phyloP scores from a whole-genome alignment of 2,113 vertebrate genomes.

The Conger conger region DNA sequence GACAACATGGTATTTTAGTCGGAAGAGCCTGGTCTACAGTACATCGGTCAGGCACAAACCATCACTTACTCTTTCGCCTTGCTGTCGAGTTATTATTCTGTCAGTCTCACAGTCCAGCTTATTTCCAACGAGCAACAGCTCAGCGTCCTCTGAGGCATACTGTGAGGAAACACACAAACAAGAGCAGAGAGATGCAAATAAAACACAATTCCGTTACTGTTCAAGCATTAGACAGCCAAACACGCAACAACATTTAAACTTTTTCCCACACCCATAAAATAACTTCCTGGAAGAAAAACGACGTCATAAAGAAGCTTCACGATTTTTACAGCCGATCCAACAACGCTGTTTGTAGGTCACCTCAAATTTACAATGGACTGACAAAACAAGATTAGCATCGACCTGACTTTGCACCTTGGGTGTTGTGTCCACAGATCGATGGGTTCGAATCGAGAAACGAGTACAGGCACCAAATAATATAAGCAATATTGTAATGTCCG shows the following conservation, averaged over 20 bases:
- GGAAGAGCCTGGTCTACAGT: background rate
- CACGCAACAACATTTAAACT: background rate
- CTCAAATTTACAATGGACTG: background rate
- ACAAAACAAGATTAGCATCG: background rate
- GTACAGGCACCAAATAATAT: background rate
- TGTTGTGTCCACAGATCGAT: background rate
- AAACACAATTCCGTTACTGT: background rate
- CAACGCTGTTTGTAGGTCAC: background rate
- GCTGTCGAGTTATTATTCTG: slow-evolving; percentile 86
- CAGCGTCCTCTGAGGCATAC: slow-evolving; percentile 98
- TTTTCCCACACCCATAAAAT: background rate
- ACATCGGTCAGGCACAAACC: background rate
- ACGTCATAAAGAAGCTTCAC: background rate
- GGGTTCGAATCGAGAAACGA: background rate
- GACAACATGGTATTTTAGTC: background rate
- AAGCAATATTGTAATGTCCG: background rate
- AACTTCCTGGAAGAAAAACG: background rate
- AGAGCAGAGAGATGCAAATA: background rate
- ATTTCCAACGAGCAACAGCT: slow-evolving; percentile 95
- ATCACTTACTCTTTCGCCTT: slow-evolving; percentile 87
- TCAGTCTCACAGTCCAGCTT: slow-evolving; percentile 96
- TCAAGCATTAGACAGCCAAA: background rate
- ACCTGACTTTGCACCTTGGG: background rate
- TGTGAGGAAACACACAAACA: slow-evolving; percentile 51
- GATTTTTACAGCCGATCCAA: background rate